Evolutionary conservation across 2,888 invertebrate genomes (phyloP).

Genomic region (Thecophora atra): DNA sequence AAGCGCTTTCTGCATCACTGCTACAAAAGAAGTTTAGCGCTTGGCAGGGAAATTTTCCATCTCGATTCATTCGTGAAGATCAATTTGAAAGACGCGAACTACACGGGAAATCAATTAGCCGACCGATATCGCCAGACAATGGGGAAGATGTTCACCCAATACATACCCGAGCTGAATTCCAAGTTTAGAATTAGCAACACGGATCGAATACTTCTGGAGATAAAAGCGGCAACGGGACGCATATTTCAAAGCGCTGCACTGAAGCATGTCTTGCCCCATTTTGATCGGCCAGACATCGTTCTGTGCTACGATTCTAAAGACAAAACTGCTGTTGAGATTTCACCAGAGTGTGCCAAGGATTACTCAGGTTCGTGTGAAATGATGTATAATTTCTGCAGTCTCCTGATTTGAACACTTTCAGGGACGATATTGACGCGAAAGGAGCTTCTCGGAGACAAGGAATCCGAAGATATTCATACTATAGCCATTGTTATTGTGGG

Average conservation of each 20-base stretch:
- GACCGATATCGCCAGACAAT: slow-evolving; percentile 67
- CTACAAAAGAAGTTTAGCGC: slow-evolving; percentile 68
- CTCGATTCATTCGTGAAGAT: slow-evolving; percentile 70
- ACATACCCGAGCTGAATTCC: slow-evolving; percentile 68
- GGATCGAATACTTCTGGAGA: slow-evolving; percentile 71
- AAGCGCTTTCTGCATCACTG: slow-evolving; percentile 69
- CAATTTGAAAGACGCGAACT: slow-evolving; percentile 57
- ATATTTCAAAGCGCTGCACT: slow-evolving; percentile 68
- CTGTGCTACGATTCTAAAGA: slow-evolving; percentile 70
- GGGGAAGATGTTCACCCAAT: slow-evolving; percentile 72
- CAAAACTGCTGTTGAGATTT: slow-evolving; percentile 67
- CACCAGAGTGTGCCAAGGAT: slow-evolving; percentile 66
- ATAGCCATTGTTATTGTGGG: slow-evolving; percentile 72
- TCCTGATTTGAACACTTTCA: slow-evolving; percentile 20
- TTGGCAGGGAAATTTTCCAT: slow-evolving; percentile 72
- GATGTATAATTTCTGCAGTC: background rate
- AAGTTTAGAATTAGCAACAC: slow-evolving; percentile 69
- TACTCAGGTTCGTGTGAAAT: slow-evolving; percentile 66
- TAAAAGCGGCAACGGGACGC: slow-evolving; percentile 67
- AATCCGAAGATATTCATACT: slow-evolving; percentile 60
- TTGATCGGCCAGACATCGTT: slow-evolving; percentile 73
- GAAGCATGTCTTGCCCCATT: slow-evolving; percentile 75
- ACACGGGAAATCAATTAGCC: slow-evolving; percentile 69
- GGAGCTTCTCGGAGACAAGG: slow-evolving; percentile 51
- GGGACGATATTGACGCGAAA: slow-evolving; percentile 54